These are phyloP conservation scores for Hippopotamyrus pictus DNA, from an alignment of 2,797 vertebrate genomes.

Conservation along the genomic window DNA sequence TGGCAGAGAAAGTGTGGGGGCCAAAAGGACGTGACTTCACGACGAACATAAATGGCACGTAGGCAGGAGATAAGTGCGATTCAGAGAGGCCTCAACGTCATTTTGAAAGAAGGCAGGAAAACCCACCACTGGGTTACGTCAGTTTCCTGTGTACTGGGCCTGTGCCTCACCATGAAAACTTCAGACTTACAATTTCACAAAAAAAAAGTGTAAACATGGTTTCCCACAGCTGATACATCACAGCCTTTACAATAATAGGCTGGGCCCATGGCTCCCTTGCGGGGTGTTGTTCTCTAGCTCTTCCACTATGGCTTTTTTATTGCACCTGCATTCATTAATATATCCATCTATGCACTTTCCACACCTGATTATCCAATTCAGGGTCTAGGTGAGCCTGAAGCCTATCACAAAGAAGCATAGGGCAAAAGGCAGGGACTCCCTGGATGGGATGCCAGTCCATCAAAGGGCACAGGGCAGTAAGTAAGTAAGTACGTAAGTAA, in stretches of 20 bases:
- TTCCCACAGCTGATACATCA: neutral
- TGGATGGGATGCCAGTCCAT: neutral
- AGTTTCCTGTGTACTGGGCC: neutral
- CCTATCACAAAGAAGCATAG: neutral
- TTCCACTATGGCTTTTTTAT: neutral
- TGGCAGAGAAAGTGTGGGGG: neutral
- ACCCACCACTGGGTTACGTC: too few relatives aligned
- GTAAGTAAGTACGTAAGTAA: too few relatives aligned
- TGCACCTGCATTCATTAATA: neutral
- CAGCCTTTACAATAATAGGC: neutral
- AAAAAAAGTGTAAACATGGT: neutral
- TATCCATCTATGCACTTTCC: neutral
- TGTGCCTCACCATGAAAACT: neutral
- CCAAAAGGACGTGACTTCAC: neutral
- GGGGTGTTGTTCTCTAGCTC: neutral
- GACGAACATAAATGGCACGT: neutral
- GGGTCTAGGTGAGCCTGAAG: neutral
- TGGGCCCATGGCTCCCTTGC: neutral
- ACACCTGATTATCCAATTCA: neutral
- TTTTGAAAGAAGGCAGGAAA: neutral
- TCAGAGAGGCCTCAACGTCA: too few relatives aligned
- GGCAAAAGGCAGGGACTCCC: neutral
- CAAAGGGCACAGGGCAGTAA: neutral
- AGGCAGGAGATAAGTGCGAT: neutral
- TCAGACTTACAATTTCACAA: neutral